Evolutionary conservation across 2,888 invertebrate species (phyloP).

Genomic region (Glyphotaelius pellucidus): DNA sequence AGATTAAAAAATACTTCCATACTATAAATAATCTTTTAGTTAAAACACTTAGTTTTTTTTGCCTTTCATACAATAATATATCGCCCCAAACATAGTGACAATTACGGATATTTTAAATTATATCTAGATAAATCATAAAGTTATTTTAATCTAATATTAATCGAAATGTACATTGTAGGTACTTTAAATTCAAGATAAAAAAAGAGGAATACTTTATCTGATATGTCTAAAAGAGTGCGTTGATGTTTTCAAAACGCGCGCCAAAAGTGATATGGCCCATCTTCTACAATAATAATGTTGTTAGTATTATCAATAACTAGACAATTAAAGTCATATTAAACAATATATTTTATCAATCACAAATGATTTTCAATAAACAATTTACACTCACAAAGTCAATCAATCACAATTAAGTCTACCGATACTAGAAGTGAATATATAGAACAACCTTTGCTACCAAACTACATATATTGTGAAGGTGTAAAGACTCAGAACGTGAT

Average conservation of each 20-base stretch:
- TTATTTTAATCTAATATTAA: not conserved
- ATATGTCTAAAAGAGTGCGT: not conserved
- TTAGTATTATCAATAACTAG: not conserved
- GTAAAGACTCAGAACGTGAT: not conserved
- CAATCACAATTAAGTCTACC: slow-evolving; percentile 2
- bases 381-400: not conserved
- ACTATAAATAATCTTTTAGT: too few species aligned
- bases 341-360: not conserved
- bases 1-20: too few species aligned
- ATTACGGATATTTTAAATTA: too few species aligned
- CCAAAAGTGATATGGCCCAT: not conserved
- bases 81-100: not conserved
- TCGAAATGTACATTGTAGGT: not conserved
- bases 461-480: not conserved
- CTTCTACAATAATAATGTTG: not conserved
- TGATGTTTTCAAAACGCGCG: not conserved
- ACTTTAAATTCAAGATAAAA: not conserved
- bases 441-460: not conserved
- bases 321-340: not conserved
- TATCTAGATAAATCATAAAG: too few species aligned
- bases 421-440: not conserved
- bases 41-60: not conserved
- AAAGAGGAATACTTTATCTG: too few species aligned
- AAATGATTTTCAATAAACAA: not conserved
- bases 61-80: not conserved